These are phyloP conservation scores for Pygmarrhopalites habei DNA, from an alignment of 1,140 invertebrate genomes.

Conservation along the genomic window DNA sequence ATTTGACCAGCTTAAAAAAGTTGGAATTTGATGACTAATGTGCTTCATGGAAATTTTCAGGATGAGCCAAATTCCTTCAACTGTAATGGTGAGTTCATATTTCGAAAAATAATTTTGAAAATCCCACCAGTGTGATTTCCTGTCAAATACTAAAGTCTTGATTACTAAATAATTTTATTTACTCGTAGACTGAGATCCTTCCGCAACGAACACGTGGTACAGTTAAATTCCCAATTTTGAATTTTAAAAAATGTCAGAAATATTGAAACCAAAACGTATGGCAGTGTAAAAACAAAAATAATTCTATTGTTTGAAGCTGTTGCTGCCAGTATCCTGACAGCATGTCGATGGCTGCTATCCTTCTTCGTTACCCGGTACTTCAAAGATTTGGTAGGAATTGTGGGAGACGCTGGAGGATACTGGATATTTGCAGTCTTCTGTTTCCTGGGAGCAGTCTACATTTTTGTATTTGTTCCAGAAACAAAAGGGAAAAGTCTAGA, in stretches of 20 bases:
- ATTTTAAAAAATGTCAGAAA: no score
- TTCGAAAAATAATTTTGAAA: no score
- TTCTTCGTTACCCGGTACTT: constrained; percentile 51
- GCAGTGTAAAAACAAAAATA: no score
- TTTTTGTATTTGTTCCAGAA: constrained; percentile 26
- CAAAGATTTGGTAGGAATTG: constrained; percentile 41
- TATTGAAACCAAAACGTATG: no score
- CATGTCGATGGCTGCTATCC: constrained; percentile 39
- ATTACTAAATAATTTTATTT: no score
- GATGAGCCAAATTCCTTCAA: background rate
- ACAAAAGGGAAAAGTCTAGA: constrained; percentile 32
- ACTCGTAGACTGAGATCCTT: no score
- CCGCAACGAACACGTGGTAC: no score
- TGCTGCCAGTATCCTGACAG: constrained; percentile 24
- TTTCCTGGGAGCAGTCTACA: constrained; percentile 12
- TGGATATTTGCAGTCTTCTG: constrained; percentile 28
- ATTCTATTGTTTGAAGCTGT: constrained; percentile 5
- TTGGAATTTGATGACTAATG: background rate
- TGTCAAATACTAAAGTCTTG: no score
- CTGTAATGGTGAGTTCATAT: no score
- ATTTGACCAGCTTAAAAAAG: background rate
- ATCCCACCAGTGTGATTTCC: no score
- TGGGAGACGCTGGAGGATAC: constrained; percentile 43
- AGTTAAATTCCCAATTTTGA: no score
- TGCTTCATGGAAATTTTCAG: background rate